Percentiles rank a stretch among this genome's conserved stretches.
phyloP scores from a whole-genome alignment of 2,888 invertebrate species.

The Girardia tigrina region DNA sequence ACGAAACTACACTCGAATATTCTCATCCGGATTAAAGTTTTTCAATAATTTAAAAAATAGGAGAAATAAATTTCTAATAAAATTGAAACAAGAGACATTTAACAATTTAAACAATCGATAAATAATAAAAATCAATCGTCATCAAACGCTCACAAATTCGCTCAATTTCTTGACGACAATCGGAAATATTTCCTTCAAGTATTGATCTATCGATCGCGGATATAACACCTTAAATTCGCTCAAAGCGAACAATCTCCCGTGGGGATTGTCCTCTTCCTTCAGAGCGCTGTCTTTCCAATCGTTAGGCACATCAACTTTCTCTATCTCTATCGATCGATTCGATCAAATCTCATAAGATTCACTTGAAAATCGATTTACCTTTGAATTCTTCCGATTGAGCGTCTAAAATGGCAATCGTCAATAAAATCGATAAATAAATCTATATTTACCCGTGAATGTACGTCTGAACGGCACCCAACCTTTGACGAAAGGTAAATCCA shows the following conservation, averaged over 20 bases:
- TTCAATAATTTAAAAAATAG: too few species aligned
- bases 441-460: not conserved
- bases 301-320: conserved; percentile 3
- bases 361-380: not conserved
- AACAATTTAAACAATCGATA: too few species aligned
- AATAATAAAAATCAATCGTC: too few species aligned
- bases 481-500: not conserved
- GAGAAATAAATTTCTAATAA: too few species aligned
- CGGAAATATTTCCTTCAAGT: not conserved
- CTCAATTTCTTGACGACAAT: not conserved
- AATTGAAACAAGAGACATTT: too few species aligned
- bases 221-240: conserved; percentile 5
- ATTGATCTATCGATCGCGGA: not conserved
- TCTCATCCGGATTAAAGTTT: too few species aligned
- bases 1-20: too few species aligned
- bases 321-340: not conserved
- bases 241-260: not conserved
- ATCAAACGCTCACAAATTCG: not conserved
- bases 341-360: not conserved
- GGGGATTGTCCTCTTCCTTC: not conserved
- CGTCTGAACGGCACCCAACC: not conserved
- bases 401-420: too few species aligned
- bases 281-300: not conserved
- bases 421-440: too few species aligned
- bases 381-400: too few species aligned